Evolutionary conservation across 2,888 invertebrate species (phyloP), one percentile per base, ranked within the genome.

Genomic region (Campaea margaritaria): DNA sequence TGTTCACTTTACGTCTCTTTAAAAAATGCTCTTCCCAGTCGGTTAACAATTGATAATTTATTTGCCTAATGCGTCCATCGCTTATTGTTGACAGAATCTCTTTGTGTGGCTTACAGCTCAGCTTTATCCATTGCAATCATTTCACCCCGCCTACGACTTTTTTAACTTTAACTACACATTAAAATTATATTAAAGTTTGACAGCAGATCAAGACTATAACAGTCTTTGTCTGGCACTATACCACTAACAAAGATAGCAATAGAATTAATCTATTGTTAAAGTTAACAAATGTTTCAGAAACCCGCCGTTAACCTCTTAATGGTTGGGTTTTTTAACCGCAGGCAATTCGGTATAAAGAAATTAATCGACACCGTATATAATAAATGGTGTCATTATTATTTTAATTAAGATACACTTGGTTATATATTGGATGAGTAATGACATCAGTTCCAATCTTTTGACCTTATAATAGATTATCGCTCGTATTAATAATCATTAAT

Each of bases 11-110:
- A 43, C 27, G n/a, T 44, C 43, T 2, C 16, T 12, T 14, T 34
- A 57, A 54, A 58, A 69, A 67, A 58, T 65, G 50, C 46, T 21
- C 41, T 48, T 60, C 56, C 52, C 15, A 39, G 47, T 49, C 21
- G 38, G 53, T 48, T 63, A 60, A 71, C 73, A 69, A 74, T 66
- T 62, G 74, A 70, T 75, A 75, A 81, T 82, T 78, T 74, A 77
- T 81, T 73, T 68, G 65, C 65, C 49, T 75, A 75, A 80, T 76
- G 75, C 74, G 75, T 69, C 74, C 74, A 80, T 83, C 76, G 68
- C 62, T 77, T 75, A 77, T 69, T 62, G 75, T 72, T 70, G 78
- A 75, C 75, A 74, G 67, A 64, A 60, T 62, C 65, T 69, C 68
- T 70, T 74, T 76, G 75, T 74, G 65, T 72, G 68, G 64, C 65